A percentile compares a stretch with the other conserved stretches of the same genome.
Conservation (phyloP, 1,140 invertebrate species). For the Brachionus sp. region DNA sequence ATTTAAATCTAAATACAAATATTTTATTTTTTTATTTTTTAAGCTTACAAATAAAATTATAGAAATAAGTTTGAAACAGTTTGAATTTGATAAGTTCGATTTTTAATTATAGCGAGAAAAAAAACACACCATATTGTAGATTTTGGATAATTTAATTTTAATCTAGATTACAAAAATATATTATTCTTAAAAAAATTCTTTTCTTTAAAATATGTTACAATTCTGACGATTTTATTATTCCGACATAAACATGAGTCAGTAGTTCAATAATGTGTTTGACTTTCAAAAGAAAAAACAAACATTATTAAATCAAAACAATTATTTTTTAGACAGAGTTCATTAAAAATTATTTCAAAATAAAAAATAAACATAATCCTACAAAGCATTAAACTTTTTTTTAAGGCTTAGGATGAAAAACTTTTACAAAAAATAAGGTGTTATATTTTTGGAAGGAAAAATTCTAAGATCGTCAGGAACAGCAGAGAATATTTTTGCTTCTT, state of each 20-base stretch:
- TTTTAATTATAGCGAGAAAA: neutral
- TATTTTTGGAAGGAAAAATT: conserved; percentile 81
- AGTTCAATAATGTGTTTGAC: neutral
- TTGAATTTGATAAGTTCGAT: neutral
- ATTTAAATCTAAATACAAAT: neutral
- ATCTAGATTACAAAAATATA: neutral
- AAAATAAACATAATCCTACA: neutral
- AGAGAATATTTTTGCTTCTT: conserved; percentile 80
- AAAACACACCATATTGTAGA: neutral
- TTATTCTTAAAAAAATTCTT: neutral
- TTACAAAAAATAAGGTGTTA: conserved; percentile 92
- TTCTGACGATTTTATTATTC: neutral
- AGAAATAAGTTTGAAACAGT: neutral
- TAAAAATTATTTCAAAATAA: neutral
- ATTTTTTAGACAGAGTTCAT: neutral
- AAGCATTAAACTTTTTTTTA: neutral
- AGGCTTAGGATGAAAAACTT: neutral
- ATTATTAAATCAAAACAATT: neutral
- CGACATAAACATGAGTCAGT: neutral
- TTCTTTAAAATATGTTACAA: neutral
- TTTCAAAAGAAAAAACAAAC: neutral
- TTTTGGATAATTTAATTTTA: neutral
- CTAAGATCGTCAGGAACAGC: conserved; percentile 88
- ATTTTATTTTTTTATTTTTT: neutral
- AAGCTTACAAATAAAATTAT: neutral